Evolutionary conservation across 2,888 invertebrate genomes (phyloP).

Genomic region (Rhogogaster chlorosoma): DNA sequence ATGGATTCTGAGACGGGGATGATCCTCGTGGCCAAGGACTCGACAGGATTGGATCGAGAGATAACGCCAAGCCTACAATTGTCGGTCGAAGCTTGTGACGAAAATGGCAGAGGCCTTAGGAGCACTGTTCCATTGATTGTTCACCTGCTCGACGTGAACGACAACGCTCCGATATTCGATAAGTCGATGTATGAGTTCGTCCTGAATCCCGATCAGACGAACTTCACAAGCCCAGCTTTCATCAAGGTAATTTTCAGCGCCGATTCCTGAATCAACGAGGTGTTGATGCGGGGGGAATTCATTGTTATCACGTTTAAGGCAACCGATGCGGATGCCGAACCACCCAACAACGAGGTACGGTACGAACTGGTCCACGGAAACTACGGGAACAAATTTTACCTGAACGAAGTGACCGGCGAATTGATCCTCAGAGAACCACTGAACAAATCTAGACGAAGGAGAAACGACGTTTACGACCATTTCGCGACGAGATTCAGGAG

Average conservation of each 20-base stretch:
- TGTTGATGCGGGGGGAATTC: neutral
- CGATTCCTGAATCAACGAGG: neutral
- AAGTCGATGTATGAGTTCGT: constrained; percentile 90
- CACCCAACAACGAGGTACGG: constrained; percentile 91
- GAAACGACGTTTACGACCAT: constrained; percentile 65
- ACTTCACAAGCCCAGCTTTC: constrained; percentile 88
- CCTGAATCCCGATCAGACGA: constrained; percentile 85
- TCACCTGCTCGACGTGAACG: constrained; percentile 89
- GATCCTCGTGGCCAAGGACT: constrained; percentile 88
- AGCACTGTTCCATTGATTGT: constrained; percentile 87
- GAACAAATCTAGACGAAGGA: constrained; percentile 69
- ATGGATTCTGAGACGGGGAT: constrained; percentile 89
- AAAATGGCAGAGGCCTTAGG: constrained; percentile 89
- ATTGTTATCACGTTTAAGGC: constrained; percentile 79
- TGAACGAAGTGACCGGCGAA: constrained; percentile 89
- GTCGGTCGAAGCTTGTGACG: constrained; percentile 93
- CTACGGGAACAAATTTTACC: constrained; percentile 86
- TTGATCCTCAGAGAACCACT: constrained; percentile 82
- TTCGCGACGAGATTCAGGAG: constrained; percentile 60
- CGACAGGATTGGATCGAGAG: constrained; percentile 90
- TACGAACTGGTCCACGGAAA: constrained; percentile 91
- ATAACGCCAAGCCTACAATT: constrained; percentile 87
- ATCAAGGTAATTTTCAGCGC: constrained; percentile 80
- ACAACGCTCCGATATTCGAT: constrained; percentile 92
- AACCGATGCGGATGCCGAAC: constrained; percentile 89